Percentiles rank a stretch among this genome's conserved stretches.
phyloP scores from a whole-genome alignment of 2,797 vertebrate species.

The Melanotaenia boesemani region DNA sequence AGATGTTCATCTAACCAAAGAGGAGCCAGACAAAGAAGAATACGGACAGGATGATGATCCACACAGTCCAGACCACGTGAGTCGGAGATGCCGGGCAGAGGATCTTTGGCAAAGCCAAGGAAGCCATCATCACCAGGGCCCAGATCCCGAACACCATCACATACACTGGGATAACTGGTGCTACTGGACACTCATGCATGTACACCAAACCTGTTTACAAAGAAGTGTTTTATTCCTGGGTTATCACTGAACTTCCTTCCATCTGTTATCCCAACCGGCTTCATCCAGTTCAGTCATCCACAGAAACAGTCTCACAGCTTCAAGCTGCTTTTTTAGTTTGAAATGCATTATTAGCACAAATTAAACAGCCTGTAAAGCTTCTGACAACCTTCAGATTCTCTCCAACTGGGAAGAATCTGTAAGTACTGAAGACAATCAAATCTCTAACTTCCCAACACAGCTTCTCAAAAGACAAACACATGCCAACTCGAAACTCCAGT shows the following conservation, averaged over 20 bases:
- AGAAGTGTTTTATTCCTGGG: not conserved
- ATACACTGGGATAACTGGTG: constrained; percentile 41
- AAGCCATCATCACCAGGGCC: constrained; percentile 26
- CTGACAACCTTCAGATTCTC: too few species aligned
- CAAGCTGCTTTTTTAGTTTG: too few species aligned
- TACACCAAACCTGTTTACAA: constrained; percentile 33
- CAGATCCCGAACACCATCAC: constrained; percentile 41
- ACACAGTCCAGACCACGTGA: not conserved
- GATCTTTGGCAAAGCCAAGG: constrained; percentile 17
- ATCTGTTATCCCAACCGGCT: not conserved
- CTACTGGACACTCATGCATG: constrained; percentile 38
- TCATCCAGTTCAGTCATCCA: too few species aligned
- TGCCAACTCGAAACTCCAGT: too few species aligned
- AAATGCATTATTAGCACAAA: too few species aligned
- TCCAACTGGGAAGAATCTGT: too few species aligned
- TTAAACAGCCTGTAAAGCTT: too few species aligned
- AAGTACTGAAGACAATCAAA: too few species aligned
- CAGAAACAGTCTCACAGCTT: too few species aligned
- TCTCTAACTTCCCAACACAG: too few species aligned
- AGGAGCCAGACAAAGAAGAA: constrained; percentile 34
- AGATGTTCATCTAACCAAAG: constrained; percentile 17
- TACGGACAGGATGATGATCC: not conserved
- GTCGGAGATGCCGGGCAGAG: not conserved
- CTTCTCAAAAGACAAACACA: too few species aligned
- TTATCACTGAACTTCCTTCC: not conserved